Conservation (phyloP, 2,797 vertebrate species). For the Pipistrellus kuhlii region DNA sequence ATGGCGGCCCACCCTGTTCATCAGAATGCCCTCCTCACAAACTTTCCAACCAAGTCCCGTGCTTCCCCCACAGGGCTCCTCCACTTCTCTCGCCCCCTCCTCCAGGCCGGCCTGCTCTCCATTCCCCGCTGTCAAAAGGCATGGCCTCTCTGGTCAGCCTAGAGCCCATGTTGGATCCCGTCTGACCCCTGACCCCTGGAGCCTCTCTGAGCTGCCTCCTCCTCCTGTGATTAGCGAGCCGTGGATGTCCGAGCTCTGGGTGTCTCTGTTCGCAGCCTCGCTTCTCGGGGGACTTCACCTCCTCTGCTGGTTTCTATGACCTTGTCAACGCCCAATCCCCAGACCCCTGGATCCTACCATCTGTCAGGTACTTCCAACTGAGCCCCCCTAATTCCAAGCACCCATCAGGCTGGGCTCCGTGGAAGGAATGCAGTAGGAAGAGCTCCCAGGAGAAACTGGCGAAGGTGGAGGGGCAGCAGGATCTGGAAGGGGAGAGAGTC, state of each 20-base stretch:
- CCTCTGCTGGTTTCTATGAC: background rate
- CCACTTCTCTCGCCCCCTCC: background rate
- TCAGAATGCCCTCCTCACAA: too few species aligned
- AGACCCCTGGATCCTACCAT: background rate
- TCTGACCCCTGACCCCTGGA: background rate
- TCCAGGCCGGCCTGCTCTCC: background rate
- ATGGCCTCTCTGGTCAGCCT: background rate
- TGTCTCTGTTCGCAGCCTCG: background rate
- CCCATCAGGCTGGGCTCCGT: background rate
- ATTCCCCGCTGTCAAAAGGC: background rate
- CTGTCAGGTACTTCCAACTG: background rate
- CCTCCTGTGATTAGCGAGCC: background rate
- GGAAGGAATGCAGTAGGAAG: background rate
- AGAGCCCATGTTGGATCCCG: background rate
- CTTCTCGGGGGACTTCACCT: background rate
- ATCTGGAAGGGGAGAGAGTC: background rate
- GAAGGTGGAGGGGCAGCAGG: background rate
- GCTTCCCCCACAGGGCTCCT: background rate
- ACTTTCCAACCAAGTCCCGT: too few species aligned
- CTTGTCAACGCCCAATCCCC: background rate
- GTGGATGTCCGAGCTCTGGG: background rate
- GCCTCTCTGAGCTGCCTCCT: background rate
- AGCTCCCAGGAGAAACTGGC: background rate
- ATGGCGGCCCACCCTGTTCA: too few species aligned
- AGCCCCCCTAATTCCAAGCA: background rate